A percentile compares a stretch with the other conserved stretches of the same genome.
phyloP scores from a whole-genome alignment of 2,797 vertebrate genomes.

The Brachyalestes nurse region DNA sequence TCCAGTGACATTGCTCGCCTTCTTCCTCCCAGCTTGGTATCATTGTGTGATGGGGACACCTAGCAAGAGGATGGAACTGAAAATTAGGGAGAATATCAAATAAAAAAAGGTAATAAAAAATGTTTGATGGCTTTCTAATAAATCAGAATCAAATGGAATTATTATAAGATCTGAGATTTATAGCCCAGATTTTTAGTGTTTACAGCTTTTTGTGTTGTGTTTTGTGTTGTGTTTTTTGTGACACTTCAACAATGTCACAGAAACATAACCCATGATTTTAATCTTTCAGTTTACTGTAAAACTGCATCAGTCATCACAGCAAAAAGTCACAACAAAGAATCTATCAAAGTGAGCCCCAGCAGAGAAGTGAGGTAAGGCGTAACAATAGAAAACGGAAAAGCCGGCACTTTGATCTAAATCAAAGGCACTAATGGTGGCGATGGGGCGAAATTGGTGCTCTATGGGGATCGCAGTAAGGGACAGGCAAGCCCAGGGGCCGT shows the following conservation, averaged over 20 bases:
- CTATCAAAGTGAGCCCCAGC: conserved; percentile 13
- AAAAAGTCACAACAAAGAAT: conserved; percentile 18
- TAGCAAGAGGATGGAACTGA: too few species aligned
- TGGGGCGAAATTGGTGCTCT: conserved; percentile 70
- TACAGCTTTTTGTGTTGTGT: neutral
- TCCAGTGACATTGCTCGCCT: too few species aligned
- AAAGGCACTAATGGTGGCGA: conserved; percentile 68
- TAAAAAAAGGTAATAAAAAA: too few species aligned
- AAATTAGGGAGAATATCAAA: too few species aligned
- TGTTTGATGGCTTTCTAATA: too few species aligned
- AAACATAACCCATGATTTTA: neutral
- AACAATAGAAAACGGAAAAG: conserved; percentile 39
- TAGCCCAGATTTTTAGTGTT: too few species aligned
- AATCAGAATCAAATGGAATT: too few species aligned
- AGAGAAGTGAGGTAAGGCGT: conserved; percentile 4
- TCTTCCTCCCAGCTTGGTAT: too few species aligned
- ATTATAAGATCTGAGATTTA: too few species aligned
- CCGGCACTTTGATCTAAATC: conserved; percentile 52
- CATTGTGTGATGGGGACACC: too few species aligned
- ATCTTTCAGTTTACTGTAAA: neutral
- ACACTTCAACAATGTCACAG: neutral
- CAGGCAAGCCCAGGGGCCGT: conserved; percentile 60
- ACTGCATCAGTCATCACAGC: neutral
- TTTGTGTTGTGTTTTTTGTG: neutral
- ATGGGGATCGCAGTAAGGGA: conserved; percentile 65